Conservation (phyloP, 2,113 vertebrate genomes). For the Heterocephalus glaber region DNA sequence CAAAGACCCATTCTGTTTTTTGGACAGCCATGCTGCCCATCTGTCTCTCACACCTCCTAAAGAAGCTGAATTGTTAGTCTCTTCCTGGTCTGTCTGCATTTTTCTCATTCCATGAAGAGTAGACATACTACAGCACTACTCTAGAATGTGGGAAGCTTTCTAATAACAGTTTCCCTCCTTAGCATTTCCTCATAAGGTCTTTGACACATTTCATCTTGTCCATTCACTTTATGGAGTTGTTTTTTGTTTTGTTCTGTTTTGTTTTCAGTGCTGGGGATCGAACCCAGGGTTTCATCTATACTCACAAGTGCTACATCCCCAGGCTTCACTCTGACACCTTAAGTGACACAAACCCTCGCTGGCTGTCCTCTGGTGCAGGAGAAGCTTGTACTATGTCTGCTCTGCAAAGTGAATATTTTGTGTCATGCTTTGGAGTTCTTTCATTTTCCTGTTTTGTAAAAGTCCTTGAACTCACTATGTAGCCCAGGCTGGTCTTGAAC, state of each 20-base stretch:
- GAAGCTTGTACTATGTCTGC: not conserved
- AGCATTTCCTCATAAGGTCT: not conserved
- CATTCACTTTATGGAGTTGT: not conserved
- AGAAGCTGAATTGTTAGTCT: constrained; percentile 32
- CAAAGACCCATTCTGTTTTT: constrained; percentile 55
- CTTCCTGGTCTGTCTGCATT: constrained; percentile 15
- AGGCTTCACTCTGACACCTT: not conserved
- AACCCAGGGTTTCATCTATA: not conserved
- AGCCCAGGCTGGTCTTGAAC: not conserved
- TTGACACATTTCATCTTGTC: not conserved
- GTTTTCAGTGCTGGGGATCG: not conserved
- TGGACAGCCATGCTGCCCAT: not conserved
- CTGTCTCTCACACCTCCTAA: constrained; percentile 66
- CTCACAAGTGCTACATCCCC: not conserved
- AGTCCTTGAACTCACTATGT: not conserved
- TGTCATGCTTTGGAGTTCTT: not conserved
- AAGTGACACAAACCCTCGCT: not conserved
- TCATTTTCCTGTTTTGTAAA: constrained; percentile 9
- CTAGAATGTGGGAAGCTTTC: not conserved
- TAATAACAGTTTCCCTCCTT: not conserved
- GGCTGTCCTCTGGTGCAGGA: accelerated
- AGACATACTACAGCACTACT: not conserved
- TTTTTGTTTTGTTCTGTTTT: not conserved
- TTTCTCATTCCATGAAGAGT: not conserved
- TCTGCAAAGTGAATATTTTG: not conserved